These are phyloP conservation scores for Euura lappo DNA, from an alignment of 1,140 invertebrate genomes.

Conservation along the genomic window DNA sequence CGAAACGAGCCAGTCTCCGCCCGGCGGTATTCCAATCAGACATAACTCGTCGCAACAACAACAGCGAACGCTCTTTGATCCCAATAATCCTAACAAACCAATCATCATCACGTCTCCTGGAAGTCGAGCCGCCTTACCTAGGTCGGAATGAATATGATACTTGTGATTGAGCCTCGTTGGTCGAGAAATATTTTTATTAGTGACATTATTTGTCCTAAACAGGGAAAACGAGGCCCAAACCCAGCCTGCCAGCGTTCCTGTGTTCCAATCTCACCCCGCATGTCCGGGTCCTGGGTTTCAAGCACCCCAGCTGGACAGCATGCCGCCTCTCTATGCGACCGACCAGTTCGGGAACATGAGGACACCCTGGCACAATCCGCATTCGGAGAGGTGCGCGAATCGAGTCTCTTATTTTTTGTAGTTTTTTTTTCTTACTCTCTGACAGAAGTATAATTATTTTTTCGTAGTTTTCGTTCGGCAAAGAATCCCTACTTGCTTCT, in stretches of 20 bases:
- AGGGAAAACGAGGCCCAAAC: conserved; percentile 47
- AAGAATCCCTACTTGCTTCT: conserved; percentile 61
- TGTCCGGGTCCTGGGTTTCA: conserved; percentile 42
- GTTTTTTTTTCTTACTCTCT: neutral
- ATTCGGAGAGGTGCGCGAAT: conserved; percentile 55
- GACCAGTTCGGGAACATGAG: conserved; percentile 60
- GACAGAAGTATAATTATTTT: conserved; percentile 20
- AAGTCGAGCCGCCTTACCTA: conserved; percentile 43
- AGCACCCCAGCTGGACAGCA: conserved; percentile 40
- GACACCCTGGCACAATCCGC: conserved; percentile 65
- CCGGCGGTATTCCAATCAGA: conserved; percentile 32
- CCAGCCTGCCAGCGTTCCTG: conserved; percentile 41
- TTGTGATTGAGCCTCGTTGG: neutral
- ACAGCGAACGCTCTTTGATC: conserved; percentile 69
- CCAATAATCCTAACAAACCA: conserved; percentile 73
- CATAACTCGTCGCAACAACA: conserved; percentile 38
- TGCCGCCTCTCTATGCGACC: conserved; percentile 44
- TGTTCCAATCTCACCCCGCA: conserved; percentile 43
- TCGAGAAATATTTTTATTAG: conserved; percentile 8
- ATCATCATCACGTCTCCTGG: conserved; percentile 66
- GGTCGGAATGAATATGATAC: conserved; percentile 28
- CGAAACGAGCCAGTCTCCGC: conserved; percentile 43
- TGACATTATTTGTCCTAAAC: conserved; percentile 14
- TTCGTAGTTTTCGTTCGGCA: conserved; percentile 57
- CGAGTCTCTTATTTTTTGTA: neutral